Evolutionary conservation across 2,113 vertebrate genomes (phyloP).

Genomic region (Gasterosteus nipponicus): DNA sequence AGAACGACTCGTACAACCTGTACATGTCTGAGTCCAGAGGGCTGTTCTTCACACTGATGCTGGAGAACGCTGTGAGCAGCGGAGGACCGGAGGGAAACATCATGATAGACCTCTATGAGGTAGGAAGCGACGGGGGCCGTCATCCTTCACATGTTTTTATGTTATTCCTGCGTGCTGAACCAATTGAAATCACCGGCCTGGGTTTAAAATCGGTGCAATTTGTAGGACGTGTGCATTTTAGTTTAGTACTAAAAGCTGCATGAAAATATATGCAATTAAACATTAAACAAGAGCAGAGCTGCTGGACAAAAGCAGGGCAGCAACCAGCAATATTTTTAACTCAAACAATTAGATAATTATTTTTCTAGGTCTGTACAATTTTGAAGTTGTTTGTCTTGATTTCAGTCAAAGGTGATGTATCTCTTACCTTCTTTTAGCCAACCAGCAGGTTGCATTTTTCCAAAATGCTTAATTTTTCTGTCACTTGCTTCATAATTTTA

Average conservation of each 20-base stretch:
- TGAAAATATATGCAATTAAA: neutral
- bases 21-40: constrained; percentile 93
- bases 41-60: constrained; percentile 89
- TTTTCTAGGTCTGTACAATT: neutral
- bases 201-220: neutral
- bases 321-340: neutral
- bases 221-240: neutral
- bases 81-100: constrained; percentile 91
- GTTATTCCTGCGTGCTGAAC: constrained; percentile 4
- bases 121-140: constrained; percentile 71
- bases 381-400: neutral
- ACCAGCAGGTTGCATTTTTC: neutral
- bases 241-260: neutral
- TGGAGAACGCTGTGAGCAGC: constrained; percentile 93
- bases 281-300: neutral
- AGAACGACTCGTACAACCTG: constrained; percentile 93
- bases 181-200: neutral
- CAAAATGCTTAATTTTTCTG: neutral
- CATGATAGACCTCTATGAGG: constrained; percentile 98
- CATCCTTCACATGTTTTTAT: constrained; percentile 12
- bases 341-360: neutral
- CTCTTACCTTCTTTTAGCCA: neutral
- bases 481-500: neutral
- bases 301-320: neutral
- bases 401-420: neutral